Percentiles rank a stretch among this genome's conserved stretches.
Evolutionary conservation across 2,113 vertebrate genomes (phyloP).

Genomic region (Ailuropoda melanoleuca): DNA sequence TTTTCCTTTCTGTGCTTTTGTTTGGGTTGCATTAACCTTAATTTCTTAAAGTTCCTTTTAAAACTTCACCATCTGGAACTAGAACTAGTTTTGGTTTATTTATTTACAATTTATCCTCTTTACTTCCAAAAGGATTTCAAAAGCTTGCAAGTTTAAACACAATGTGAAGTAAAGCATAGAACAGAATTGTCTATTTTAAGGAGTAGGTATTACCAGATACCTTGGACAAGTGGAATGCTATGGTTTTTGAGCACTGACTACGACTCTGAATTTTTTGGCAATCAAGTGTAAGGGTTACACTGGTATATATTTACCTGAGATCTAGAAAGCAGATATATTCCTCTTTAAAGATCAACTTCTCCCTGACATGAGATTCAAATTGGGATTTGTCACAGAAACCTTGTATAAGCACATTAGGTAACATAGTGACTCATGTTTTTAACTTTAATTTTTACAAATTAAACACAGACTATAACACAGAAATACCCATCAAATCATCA

Average conservation of each 20-base stretch:
- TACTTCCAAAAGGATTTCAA: background rate
- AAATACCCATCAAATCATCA: background rate
- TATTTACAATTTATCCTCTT: background rate
- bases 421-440: background rate
- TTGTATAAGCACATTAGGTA: background rate
- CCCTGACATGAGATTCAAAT: background rate
- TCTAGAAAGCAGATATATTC: background rate
- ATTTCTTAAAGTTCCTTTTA: background rate
- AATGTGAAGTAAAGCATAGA: background rate
- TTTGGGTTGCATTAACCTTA: background rate
- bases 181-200: background rate
- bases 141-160: background rate
- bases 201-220: background rate
- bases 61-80: background rate
- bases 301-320: background rate
- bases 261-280: background rate
- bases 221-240: background rate
- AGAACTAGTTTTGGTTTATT: background rate
- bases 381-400: background rate
- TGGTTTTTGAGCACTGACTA: background rate
- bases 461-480: background rate
- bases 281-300: background rate
- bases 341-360: background rate
- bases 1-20: background rate
- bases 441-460: background rate